Percentiles rank a stretch among this genome's conserved stretches.
These are phyloP conservation scores for Ooceraea biroi DNA, from an alignment of 1,140 invertebrate species.

Conservation along the genomic window DNA sequence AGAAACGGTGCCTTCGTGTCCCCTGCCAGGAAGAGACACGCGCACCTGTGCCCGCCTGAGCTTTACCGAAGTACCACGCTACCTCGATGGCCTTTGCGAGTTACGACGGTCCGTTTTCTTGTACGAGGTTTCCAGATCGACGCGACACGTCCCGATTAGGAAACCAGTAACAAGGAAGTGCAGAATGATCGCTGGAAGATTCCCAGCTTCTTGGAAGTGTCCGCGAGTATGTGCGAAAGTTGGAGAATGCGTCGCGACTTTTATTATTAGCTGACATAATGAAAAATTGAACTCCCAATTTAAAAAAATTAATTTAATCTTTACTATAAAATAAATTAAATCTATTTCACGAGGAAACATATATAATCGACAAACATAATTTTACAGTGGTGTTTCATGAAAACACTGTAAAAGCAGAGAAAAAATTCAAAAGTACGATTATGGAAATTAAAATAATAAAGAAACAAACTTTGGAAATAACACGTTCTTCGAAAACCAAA, in stretches of 20 bases:
- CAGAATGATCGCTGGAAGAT: constrained; percentile 69
- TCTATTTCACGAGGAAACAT: background rate
- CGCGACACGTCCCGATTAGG: constrained; percentile 74
- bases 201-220: constrained; percentile 72
- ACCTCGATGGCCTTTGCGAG: constrained; percentile 75
- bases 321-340: background rate
- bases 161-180: constrained; percentile 78
- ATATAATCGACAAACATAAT: background rate
- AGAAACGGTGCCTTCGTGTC: constrained; percentile 74
- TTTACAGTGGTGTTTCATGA: background rate
- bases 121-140: constrained; percentile 73
- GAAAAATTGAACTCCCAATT: constrained; percentile 2
- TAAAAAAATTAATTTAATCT: background rate
- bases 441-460: constrained; percentile 4
- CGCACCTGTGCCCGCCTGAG: constrained; percentile 73
- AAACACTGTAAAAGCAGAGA: background rate
- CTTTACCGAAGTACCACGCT: constrained; percentile 73
- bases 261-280: constrained; percentile 9
- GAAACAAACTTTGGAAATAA: background rate
- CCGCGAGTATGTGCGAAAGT: constrained; percentile 58
- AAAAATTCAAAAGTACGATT: background rate
- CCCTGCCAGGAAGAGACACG: constrained; percentile 73
- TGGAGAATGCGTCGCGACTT: constrained; percentile 55
- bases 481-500: background rate
- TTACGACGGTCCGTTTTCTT: constrained; percentile 76